These are phyloP conservation scores for Ephialtes manifestator DNA, from an alignment of 2,888 invertebrate species.

Conservation along the genomic window DNA sequence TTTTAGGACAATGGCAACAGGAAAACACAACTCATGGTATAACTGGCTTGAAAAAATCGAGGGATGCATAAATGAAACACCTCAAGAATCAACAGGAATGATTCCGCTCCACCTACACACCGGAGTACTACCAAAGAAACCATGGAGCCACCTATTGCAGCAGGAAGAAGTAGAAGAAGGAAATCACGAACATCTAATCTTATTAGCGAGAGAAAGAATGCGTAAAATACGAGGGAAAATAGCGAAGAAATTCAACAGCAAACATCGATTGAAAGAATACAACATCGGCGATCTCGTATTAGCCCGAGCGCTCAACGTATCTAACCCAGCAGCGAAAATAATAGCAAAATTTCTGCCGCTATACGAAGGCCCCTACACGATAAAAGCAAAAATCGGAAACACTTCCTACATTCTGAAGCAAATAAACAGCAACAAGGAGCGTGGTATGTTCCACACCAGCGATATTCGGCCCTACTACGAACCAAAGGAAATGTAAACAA, in stretches of 20 bases:
- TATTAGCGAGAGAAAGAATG: too few species aligned
- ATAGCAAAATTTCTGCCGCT: not conserved
- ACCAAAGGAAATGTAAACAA: too few species aligned
- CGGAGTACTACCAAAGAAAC: not conserved
- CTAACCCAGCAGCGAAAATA: not conserved
- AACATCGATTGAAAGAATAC: not conserved
- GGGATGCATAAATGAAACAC: constrained; percentile 19
- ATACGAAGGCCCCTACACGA: not conserved
- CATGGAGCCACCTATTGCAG: not conserved
- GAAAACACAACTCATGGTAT: not conserved
- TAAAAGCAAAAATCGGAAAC: not conserved
- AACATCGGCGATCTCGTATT: not conserved
- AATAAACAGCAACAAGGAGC: not conserved
- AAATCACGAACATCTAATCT: not conserved
- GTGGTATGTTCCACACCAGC: not conserved
- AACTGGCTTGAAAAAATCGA: not conserved
- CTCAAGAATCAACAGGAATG: constrained; percentile 18
- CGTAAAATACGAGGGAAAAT: too few species aligned
- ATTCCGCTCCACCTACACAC: constrained; percentile 2
- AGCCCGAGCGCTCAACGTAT: not conserved
- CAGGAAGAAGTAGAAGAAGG: too few species aligned
- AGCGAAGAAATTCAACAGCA: not conserved
- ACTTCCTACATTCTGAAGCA: not conserved
- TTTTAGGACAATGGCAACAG: not conserved
- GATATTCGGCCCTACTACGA: not conserved